A percentile compares a stretch with the other conserved stretches of the same genome.
Evolutionary conservation across 1,140 invertebrate genomes (phyloP).

Genomic region (Aplysia californica): DNA sequence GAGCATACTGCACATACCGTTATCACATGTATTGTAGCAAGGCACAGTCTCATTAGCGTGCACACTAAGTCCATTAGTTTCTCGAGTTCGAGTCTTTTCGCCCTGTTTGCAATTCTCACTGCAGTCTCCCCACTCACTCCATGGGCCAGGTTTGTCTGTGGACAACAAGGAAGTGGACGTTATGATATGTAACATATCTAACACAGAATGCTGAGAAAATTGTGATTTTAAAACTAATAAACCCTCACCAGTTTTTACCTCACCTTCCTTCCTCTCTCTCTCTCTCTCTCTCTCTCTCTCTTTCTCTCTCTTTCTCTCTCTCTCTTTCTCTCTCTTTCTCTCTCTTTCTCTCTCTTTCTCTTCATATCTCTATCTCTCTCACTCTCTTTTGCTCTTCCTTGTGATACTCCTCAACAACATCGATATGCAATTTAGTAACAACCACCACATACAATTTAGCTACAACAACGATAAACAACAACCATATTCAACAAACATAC

Average conservation of each 20-base stretch:
- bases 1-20: not conserved
- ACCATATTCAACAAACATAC: not conserved
- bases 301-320: too few species aligned
- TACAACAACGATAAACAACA: not conserved
- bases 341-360: too few species aligned
- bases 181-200: not conserved
- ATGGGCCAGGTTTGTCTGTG: constrained; percentile 1
- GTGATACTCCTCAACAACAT: too few species aligned
- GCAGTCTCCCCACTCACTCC: constrained; percentile 12
- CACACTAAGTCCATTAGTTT: not conserved
- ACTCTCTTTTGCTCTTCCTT: too few species aligned
- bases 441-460: not conserved
- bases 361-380: too few species aligned
- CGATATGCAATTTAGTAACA: too few species aligned
- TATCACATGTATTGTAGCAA: constrained; percentile 16
- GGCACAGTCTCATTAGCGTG: constrained; percentile 7
- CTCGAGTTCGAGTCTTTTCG: not conserved
- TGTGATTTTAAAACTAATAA: not conserved
- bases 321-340: too few species aligned
- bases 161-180: too few species aligned
- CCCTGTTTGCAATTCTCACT: constrained; percentile 24
- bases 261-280: not conserved
- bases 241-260: not conserved
- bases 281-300: not conserved
- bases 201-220: not conserved